phyloP scores from a whole-genome alignment of 2,888 invertebrate genomes.

The Octonoba sinensis region DNA sequence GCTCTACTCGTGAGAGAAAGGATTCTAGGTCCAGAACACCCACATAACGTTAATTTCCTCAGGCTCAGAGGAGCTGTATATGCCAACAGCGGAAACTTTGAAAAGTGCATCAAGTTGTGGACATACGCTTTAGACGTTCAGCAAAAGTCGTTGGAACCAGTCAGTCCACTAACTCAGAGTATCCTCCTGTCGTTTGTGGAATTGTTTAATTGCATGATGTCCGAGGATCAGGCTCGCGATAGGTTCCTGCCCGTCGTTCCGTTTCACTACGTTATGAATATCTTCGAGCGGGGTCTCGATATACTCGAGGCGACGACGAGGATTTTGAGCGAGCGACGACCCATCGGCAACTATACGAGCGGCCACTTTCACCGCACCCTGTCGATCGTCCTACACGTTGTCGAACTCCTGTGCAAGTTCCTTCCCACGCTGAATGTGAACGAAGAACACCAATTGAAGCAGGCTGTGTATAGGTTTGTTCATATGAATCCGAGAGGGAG shows the following conservation, averaged over 20 bases:
- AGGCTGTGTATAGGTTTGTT: conserved; percentile 82
- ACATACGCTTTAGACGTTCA: conserved; percentile 97
- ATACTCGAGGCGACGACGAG: conserved; percentile 71
- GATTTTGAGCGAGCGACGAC: conserved; percentile 68
- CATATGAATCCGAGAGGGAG: conserved; percentile 76
- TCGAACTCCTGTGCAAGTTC: conserved; percentile 80
- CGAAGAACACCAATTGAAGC: conserved; percentile 75
- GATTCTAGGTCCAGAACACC: conserved; percentile 91
- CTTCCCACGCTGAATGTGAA: conserved; percentile 69
- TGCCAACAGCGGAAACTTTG: conserved; percentile 94
- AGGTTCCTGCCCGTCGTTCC: conserved; percentile 81
- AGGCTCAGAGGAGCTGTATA: conserved; percentile 93
- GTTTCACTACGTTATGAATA: conserved; percentile 84
- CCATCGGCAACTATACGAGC: conserved; percentile 80
- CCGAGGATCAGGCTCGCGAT: conserved; percentile 75
- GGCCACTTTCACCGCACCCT: conserved; percentile 84
- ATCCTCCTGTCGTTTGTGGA: conserved; percentile 95
- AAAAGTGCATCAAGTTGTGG: conserved; percentile 91
- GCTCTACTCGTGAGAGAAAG: conserved; percentile 88
- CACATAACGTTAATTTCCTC: conserved; percentile 96
- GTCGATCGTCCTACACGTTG: conserved; percentile 87
- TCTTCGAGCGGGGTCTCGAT: conserved; percentile 83
- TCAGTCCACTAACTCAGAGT: conserved; percentile 95
- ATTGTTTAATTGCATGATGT: conserved; percentile 87
- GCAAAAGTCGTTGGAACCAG: conserved; percentile 89